These are phyloP conservation scores for Cnemophilus loriae DNA, from an alignment of 2,113 vertebrate genomes.

Conservation along the genomic window DNA sequence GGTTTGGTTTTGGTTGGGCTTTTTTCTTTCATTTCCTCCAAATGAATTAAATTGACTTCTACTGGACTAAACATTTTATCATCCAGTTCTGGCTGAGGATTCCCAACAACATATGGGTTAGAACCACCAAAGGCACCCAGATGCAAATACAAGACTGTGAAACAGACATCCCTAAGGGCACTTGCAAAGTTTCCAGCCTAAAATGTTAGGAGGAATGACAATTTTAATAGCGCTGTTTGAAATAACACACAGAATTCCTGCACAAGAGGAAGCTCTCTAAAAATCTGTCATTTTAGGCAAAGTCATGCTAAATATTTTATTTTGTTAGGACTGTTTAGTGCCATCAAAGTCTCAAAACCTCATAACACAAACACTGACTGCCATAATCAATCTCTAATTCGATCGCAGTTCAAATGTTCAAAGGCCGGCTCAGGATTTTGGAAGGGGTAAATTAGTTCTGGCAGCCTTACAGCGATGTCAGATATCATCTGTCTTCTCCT, in stretches of 20 bases:
- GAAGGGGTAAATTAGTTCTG: conserved; percentile 21
- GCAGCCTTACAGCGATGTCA: neutral
- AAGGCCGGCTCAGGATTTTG: conserved; percentile 9
- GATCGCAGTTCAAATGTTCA: neutral
- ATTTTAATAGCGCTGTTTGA: neutral
- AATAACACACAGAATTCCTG: neutral
- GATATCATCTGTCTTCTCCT: conserved; percentile 19
- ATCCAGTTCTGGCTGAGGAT: neutral
- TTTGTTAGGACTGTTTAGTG: neutral
- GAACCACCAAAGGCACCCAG: neutral
- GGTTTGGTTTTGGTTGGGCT: neutral
- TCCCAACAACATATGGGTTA: neutral
- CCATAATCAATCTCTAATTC: conserved; percentile 11
- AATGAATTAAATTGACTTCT: neutral
- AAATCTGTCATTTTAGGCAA: neutral
- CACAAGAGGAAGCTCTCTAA: neutral
- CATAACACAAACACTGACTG: neutral
- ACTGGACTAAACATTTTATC: neutral
- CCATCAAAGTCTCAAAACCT: neutral
- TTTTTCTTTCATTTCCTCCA: neutral
- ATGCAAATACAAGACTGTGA: neutral
- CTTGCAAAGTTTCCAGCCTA: neutral
- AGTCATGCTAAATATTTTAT: neutral
- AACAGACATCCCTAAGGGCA: neutral
- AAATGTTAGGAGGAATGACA: neutral